Base-by-base conservation (phyloP, 2,888 invertebrate species). In the Encarsia formosa region DNA sequence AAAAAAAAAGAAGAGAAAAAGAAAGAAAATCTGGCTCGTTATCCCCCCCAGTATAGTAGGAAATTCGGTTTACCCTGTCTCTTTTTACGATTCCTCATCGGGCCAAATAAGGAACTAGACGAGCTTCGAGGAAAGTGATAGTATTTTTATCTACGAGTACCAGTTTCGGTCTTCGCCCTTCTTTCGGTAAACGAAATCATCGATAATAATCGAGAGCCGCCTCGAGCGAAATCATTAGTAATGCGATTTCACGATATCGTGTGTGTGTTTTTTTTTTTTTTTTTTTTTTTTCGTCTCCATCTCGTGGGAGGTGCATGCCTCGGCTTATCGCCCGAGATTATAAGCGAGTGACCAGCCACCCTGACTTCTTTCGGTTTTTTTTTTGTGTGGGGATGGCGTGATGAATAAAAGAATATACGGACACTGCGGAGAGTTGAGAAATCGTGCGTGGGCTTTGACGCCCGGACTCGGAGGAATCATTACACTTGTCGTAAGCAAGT, bases 201-300 rank as follows among this genome's bases (percentile, higher is more conserved):
- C 64, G 63, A 65, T 63, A 63, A 65, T 61, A 63, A 65, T 61
- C 62, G 55, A 59, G 56, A 58, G 65, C 67, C 59, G 62, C 58
- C 55, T 51, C 48, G 55, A 67, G 63, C 66, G 64, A 69, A 69
- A 66, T 70, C 67, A 70, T 69, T 67, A 66, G 66, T 69, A 69
- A 70, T 66, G 59, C 62, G 63, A 70, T 69, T 67, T 62, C 61
- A 57, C 19, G 24, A 13, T 19, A n/a, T 16, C 8, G 3, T 15
- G 35, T 35, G 5, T 35, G n/a, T n/a, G n/a, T n/a, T n/a, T n/a
- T n/a, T n/a, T n/a, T n/a, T n/a, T n/a, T n/a, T n/a, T n/a, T n/a
- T n/a, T n/a, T n/a, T n/a, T n/a, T n/a, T n/a, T n/a, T n/a, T n/a
- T n/a, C n/a, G n/a, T n/a, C n/a, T n/a, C n/a, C n/a, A n/a, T n/a